Evolutionary conservation across 1,140 invertebrate genomes (phyloP), one percentile per base, ranked within the genome.

Genomic region (Cryptotermes secundus): DNA sequence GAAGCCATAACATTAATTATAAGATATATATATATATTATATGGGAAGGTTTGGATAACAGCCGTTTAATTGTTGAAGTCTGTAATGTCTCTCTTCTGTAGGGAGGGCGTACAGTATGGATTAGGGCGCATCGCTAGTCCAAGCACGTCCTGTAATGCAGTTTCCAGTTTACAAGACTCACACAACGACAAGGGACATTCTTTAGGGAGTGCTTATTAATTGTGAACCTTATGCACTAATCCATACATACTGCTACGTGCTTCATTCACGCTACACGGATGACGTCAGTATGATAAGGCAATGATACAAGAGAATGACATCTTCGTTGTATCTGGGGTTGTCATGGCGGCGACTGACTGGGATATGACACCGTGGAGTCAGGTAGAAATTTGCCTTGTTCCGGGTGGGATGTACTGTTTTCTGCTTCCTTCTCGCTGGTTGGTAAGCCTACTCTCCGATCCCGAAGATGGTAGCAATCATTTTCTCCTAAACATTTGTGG

Each of bases 191-290:
- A 0, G n/a, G 16, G n/a, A 72, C 59, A 72, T n/a, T n/a, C 31
- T 72, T 31, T 72, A 72, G n/a, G 59, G 59, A 72, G 59, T 72
- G 59, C 9, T 72, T 72, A 72, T 72, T 72, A 72, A 72, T 72
- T 72, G 59, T 72, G 6, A 31, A n/a, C 59, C 6, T 31, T 72
- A 72, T n/a, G 59, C 31, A 72, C 26, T 72, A 31, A 7, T n/a
- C 59, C n/a, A 72, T 10, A 31, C 26, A 7, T 12, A 31, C n/a
- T 72, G n/a, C n/a, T 31, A 72, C 59, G 31, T 72, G 26, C 2
- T 26, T 72, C 4, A 72, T 31, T 14, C 59, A 72, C 59, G 26
- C 10, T 31, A 14, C 14, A 31, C 26, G 59, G 59, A 72, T 72
- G 59, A n/a, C n/a, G 59, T 31, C n/a, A 72, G 26, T 3, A 14